Base-by-base conservation (phyloP, 2,113 vertebrate genomes). In the Siniperca knerii region DNA sequence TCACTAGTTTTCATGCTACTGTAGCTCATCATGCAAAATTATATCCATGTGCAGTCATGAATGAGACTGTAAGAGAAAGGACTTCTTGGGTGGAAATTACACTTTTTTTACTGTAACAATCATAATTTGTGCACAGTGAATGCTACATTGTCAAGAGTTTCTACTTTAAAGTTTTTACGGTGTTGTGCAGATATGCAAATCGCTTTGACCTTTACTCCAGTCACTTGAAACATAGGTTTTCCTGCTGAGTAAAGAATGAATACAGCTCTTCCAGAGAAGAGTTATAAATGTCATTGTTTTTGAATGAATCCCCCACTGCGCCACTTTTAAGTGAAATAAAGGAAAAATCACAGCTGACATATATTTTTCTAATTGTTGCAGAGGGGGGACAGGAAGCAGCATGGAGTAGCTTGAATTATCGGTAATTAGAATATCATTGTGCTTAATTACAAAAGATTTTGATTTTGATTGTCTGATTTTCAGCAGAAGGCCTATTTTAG, bases 401-500 rank as follows among this genome's bases (percentile, higher is more conserved):
- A 96, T 96, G 96, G 95, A 96, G 97, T 96, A 96, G 96, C 95
- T 97, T 90, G 97, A 98, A 98, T 97, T 94, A 95, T 96, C 94
- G 95, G 96, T 97, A 99, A 99, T 98, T 99, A 98, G 96, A 97
- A 98, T 97, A 98, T 98, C 96, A 95, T 96, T 96, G 95, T 82
- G 96, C 95, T 94, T 98, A 98, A 99, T 99, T 99, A 97, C 97
- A 97, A 97, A 98, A 97, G 96, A 97, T 98, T 98, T 96, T 97
- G 96, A 97, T 98, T 98, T 96, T 97, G 97, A 98, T 98, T 98
- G 97, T 98, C 96, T 98, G 96, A 96, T 97, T 98, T 98, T 97
- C 95, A 95, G 95, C 96, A 96, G 96, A 97, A 96, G 95, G 94
- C 95, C 96, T 94, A 94, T 96, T 95, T 95, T 95, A 95, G 95